Conservation (phyloP, 2,888 invertebrate genomes). For the Pterobdella sp. region DNA sequence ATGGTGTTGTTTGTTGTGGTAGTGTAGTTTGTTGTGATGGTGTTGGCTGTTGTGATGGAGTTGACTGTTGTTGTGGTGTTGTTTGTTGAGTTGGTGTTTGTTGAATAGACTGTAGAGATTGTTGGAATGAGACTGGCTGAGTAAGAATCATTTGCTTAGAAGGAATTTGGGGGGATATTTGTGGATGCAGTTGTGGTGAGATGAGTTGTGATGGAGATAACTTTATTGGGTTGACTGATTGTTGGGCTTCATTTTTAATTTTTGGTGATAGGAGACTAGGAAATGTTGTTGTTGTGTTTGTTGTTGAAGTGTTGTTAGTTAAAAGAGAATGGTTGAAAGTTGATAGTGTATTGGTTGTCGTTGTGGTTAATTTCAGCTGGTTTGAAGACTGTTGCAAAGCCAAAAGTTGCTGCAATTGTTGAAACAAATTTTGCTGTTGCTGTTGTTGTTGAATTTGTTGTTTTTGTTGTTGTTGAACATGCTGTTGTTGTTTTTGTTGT, state of each 20-base stretch:
- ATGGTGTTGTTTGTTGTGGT: conserved; percentile 18
- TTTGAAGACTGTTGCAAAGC: conserved; percentile 20
- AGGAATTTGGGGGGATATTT: too few species aligned
- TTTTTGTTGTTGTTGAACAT: conserved; percentile 10
- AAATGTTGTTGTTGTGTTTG: background rate
- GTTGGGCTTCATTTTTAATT: background rate
- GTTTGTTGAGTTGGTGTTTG: conserved; percentile 14
- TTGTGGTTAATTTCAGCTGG: conserved; percentile 14
- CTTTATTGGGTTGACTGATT: background rate
- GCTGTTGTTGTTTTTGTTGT: conserved; percentile 12
- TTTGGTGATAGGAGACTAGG: background rate
- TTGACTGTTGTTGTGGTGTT: background rate
- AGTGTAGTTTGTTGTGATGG: background rate
- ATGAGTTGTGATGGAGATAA: conserved; percentile 17
- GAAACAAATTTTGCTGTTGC: conserved; percentile 14
- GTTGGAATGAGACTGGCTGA: background rate
- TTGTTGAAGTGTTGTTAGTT: conserved; percentile 8
- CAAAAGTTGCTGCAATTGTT: conserved; percentile 16
- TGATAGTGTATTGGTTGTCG: background rate
- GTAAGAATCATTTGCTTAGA: too few species aligned
- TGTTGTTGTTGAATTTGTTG: conserved; percentile 22
- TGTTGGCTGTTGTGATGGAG: conserved; percentile 20
- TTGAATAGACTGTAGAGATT: background rate
- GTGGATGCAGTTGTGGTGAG: conserved; percentile 22
- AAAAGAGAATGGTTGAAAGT: background rate